Evolutionary conservation across 2,888 invertebrate genomes (phyloP).

Genomic region (Eupithecia exiguata): DNA sequence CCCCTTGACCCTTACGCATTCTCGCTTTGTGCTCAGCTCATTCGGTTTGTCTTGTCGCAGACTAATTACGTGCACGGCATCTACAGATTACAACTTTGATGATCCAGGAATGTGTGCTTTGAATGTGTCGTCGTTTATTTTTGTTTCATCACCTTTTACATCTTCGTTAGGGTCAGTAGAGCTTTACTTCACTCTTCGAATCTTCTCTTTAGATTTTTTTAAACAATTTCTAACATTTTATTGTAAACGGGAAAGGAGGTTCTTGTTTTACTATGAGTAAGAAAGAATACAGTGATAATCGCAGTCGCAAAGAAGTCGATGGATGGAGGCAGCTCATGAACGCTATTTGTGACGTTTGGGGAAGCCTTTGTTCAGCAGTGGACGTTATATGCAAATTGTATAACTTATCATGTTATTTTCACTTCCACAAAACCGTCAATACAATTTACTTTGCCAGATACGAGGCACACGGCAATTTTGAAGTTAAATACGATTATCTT

Average conservation of each 20-base stretch:
- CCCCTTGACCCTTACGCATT: conserved; percentile 65
- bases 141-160: background rate
- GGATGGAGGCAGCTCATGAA: too few species aligned
- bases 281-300: too few species aligned
- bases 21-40: conserved; percentile 29
- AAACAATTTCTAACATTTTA: background rate
- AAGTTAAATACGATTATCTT: conserved; percentile 18
- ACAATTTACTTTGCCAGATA: conserved; percentile 16
- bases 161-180: background rate
- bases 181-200: background rate
- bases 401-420: conserved; percentile 9
- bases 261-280: too few species aligned
- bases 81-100: conserved; percentile 37
- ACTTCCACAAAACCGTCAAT: conserved; percentile 8
- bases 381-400: too few species aligned
- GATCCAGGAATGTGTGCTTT: conserved; percentile 15
- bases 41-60: conserved; percentile 25
- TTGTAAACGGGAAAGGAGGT: background rate
- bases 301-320: too few species aligned
- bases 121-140: background rate
- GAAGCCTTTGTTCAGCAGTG: too few species aligned
- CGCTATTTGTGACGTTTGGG: too few species aligned
- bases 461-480: conserved; percentile 10
- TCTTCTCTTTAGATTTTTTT: background rate
- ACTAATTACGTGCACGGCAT: conserved; percentile 39